Conservation (phyloP, 2,797 vertebrate genomes). For the Falco concolor region DNA sequence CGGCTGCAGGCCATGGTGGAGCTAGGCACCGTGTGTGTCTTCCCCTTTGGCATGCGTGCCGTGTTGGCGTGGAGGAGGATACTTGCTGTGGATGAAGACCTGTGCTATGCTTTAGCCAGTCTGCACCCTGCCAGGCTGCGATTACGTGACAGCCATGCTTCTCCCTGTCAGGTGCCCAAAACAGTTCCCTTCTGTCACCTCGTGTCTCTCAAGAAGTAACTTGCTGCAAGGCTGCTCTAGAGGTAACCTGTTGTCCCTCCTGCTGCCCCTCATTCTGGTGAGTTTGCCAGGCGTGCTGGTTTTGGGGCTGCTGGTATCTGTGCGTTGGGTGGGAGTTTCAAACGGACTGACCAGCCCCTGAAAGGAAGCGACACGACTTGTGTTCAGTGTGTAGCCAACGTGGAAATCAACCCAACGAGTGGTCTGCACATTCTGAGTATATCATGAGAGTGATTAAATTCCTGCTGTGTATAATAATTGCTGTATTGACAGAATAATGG, state of each 20-base stretch:
- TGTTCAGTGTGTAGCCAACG: not conserved
- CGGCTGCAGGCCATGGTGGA: not conserved
- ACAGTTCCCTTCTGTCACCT: not conserved
- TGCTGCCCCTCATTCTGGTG: not conserved
- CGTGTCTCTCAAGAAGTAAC: not conserved
- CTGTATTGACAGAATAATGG: not conserved
- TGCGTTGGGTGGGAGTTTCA: rapidly evolving
- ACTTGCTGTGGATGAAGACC: too few relatives aligned
- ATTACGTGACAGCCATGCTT: not conserved
- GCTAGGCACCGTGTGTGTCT: not conserved
- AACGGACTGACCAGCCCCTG: rapidly evolving
- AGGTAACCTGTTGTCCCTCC: not conserved
- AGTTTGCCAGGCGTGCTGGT: too few relatives aligned
- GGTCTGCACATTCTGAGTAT: not conserved
- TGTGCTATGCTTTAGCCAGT: not conserved
- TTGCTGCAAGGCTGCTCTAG: not conserved
- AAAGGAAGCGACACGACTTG: not conserved
- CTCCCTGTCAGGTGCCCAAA: not conserved
- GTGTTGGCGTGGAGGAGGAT: rapidly evolving
- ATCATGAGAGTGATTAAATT: slow-evolving; percentile 21
- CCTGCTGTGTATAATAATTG: slow-evolving; percentile 49
- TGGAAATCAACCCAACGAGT: not conserved
- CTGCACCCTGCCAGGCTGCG: too few relatives aligned
- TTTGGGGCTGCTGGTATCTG: not conserved
- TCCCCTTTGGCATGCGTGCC: rapidly evolving